These are phyloP conservation scores for Phylloscopus whistleri DNA, from an alignment of 2,113 vertebrate genomes.

Conservation along the genomic window DNA sequence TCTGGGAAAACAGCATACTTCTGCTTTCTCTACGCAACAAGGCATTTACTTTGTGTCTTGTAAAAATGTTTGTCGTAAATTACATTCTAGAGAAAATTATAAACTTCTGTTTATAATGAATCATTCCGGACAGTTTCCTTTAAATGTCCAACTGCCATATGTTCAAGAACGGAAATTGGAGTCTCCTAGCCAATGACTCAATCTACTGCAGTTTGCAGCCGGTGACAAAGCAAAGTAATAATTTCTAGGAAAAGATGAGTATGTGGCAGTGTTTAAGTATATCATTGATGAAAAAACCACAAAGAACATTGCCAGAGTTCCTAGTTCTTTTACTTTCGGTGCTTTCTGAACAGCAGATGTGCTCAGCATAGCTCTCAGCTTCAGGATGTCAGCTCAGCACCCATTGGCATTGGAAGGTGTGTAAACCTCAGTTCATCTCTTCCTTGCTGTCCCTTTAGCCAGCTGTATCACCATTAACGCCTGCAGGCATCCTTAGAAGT, in stretches of 20 bases:
- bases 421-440: not conserved
- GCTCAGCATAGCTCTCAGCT: not conserved
- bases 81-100: not conserved
- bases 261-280: not conserved
- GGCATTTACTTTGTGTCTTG: conserved; percentile 1
- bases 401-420: not conserved
- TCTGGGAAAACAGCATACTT: not conserved
- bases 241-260: conserved; percentile 30
- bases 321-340: not conserved
- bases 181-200: not conserved
- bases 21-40: not conserved
- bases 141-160: not conserved
- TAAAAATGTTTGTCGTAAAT: not conserved
- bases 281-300: not conserved
- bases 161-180: not conserved
- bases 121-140: conserved; percentile 2
- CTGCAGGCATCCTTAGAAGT: not conserved
- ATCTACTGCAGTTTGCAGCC: not conserved
- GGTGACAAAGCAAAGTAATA: not conserved
- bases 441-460: not conserved
- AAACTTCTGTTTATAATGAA: not conserved
- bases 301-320: not conserved
- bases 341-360: not conserved
- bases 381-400: not conserved
- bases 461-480: not conserved